A percentile compares a stretch with the other conserved stretches of the same genome.
Evolutionary conservation across 1,140 invertebrate genomes (phyloP).

Genomic region (Phenacoccus solenopsis): DNA sequence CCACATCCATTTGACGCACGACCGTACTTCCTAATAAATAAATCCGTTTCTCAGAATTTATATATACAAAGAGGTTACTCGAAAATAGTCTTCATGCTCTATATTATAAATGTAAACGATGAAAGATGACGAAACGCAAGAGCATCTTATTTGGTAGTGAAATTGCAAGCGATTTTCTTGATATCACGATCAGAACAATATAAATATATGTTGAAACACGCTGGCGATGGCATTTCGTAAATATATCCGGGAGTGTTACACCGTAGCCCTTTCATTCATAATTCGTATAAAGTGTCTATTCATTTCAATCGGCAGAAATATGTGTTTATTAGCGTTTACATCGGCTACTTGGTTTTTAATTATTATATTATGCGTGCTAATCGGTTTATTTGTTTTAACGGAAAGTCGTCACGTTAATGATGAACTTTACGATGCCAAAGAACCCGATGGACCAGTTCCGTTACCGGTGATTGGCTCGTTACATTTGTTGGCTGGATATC

Average conservation of each 20-base stretch:
- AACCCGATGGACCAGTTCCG: slow-evolving; percentile 42
- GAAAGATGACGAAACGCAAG: neutral
- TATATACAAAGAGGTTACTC: slow-evolving; percentile 7
- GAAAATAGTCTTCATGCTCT: slow-evolving; percentile 1
- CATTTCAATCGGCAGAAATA: neutral
- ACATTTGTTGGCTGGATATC: slow-evolving; percentile 43
- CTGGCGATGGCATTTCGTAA: neutral
- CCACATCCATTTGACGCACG: neutral
- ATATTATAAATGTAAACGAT: slow-evolving; percentile 1
- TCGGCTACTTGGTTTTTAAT: neutral
- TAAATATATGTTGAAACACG: neutral
- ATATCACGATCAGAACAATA: neutral
- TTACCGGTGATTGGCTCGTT: slow-evolving; percentile 48
- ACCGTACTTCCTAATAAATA: neutral
- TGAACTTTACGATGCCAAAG: slow-evolving; percentile 17
- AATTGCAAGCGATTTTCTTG: neutral
- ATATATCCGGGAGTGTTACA: slow-evolving; percentile 11
- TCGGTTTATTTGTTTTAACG: neutral
- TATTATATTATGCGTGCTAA: neutral
- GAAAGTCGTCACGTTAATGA: neutral
- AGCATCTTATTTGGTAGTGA: slow-evolving; percentile 8
- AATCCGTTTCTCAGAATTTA: neutral
- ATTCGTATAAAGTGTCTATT: neutral
- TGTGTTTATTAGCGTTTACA: slow-evolving; percentile 5
- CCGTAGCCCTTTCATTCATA: neutral